Evolutionary conservation across 2,113 vertebrate species (phyloP).

Genomic region (Tragulus kanchil): DNA sequence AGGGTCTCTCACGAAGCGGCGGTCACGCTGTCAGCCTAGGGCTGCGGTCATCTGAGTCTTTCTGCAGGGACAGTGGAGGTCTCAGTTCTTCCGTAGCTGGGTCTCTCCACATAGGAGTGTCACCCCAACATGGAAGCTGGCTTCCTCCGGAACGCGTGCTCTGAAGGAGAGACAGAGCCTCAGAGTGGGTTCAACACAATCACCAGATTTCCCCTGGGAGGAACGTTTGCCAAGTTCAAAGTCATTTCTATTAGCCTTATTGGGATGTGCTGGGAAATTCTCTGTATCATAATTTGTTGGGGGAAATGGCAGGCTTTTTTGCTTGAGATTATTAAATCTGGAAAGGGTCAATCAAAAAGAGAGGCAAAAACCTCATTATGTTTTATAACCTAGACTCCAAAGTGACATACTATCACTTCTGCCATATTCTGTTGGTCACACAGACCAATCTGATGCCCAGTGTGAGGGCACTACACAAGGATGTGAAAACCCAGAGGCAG

Average conservation of each 20-base stretch:
- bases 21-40: not conserved
- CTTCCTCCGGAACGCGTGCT: not conserved
- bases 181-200: not conserved
- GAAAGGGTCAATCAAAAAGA: not conserved
- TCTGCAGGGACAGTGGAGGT: not conserved
- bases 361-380: not conserved
- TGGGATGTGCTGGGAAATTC: not conserved
- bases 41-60: not conserved
- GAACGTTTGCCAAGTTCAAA: constrained; percentile 58
- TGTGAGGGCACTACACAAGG: not conserved
- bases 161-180: not conserved
- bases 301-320: not conserved
- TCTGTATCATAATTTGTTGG: constrained; percentile 15
- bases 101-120: not conserved
- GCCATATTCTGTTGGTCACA: not conserved
- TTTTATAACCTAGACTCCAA: not conserved
- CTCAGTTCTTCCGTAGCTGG: not conserved
- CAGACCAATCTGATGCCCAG: not conserved
- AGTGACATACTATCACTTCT: not conserved
- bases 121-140: not conserved
- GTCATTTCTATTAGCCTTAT: constrained; percentile 40
- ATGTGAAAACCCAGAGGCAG: not conserved
- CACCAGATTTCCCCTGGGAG: constrained; percentile 32
- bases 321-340: constrained; percentile 48
- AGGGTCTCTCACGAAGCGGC: not conserved